Evolutionary conservation across 2,797 vertebrate species (phyloP), one percentile per base, ranked within the genome.

Genomic region (Pachyuromys duprasi): DNA sequence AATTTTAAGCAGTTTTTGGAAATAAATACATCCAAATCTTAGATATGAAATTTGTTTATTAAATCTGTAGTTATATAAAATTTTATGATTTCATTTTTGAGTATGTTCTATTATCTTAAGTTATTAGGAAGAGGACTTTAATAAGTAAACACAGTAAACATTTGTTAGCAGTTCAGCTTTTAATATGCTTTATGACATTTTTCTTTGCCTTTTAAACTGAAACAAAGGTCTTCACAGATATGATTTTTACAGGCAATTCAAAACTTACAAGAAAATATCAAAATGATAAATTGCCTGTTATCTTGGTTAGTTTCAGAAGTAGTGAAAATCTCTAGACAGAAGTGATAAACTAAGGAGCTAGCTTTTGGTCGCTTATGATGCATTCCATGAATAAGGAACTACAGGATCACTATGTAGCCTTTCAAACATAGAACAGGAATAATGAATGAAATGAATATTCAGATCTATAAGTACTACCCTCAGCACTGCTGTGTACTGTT

Each of bases 271-370:
- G 63, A 14, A 92, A 86, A 94, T 49, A 91, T 75, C 84, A 75
- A 65, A 2, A 49, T 55, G 13, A 69, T 94, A 96, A 97, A 88
- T 74, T 78, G 69, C 96, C 82, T 80, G 91, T 90, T 96, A 97
- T 49, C 69, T 95, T 98, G 97, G 97, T 95, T 86, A 97, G 45
- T 96, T 80, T 97, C 80, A 96, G 49, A 72, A 95, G n/a, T 93
- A 98, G 96, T 97, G 90, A 97, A 98, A 98, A 96, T 97, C 82
- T 97, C 96, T 97, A 97, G 93, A 96, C 90, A 97, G 94, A 94
- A 97, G 80, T 94, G 82, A 74, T 96, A 95, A 63, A 42, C 83
- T 97, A 93, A 97, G 94, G 93, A 98, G 49, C 55, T 96, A 97
- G 33, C 79, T 81, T 97, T 91, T 96, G 89, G 81, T 96, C 39